These are phyloP conservation scores for Oxycera nigricornis DNA, from an alignment of 2,888 invertebrate species.

Conservation along the genomic window DNA sequence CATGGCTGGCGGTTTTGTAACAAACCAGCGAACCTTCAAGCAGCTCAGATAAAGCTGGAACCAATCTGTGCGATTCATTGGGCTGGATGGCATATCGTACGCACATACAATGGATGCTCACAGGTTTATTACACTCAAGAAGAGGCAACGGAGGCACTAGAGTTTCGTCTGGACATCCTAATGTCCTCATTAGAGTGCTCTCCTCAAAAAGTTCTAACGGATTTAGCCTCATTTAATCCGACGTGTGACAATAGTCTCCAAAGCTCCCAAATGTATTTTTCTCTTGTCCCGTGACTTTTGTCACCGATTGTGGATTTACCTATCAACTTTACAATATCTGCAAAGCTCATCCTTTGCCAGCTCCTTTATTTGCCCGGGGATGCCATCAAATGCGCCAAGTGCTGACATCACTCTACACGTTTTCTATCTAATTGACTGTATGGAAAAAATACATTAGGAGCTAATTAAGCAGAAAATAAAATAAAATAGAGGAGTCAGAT, in stretches of 20 bases:
- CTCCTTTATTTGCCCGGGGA: not conserved
- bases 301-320: not conserved
- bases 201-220: not conserved
- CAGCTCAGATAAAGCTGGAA: constrained; percentile 39
- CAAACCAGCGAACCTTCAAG: constrained; percentile 43
- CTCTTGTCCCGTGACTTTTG: no score
- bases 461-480: constrained; percentile 47
- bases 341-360: not conserved
- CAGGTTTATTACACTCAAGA: not conserved
- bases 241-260: no score
- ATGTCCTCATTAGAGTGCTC: not conserved
- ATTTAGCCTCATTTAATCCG: not conserved
- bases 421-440: constrained; percentile 45
- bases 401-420: constrained; percentile 8
- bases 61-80: constrained; percentile 21
- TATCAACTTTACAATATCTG: not conserved
- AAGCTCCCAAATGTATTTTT: no score
- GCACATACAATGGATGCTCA: not conserved
- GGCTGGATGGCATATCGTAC: not conserved
- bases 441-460: constrained; percentile 45
- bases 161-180: not conserved
- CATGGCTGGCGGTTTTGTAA: constrained; percentile 41
- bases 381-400: constrained; percentile 3
- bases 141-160: not conserved
- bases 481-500: constrained; percentile 42